Conservation (phyloP, 2,888 invertebrate species). For the Malacosoma neustria region DNA sequence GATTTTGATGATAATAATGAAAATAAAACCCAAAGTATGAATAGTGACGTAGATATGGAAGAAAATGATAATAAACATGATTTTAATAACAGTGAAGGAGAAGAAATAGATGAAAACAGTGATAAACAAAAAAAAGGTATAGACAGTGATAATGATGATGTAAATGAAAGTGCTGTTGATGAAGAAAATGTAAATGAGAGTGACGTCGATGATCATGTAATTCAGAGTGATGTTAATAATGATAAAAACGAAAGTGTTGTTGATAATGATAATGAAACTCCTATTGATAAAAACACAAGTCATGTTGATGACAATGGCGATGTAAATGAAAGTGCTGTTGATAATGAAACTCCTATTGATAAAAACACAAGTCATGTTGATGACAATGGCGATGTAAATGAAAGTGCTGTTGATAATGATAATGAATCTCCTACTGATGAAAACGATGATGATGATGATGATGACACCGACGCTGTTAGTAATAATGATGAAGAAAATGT, state of each 20-base stretch:
- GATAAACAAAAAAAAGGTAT: conserved; percentile 4
- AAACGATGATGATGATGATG: conserved; percentile 6
- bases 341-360: conserved; percentile 9
- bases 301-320: conserved; percentile 2
- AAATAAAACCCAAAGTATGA: background rate
- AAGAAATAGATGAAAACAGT: conserved; percentile 6
- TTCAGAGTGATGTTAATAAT: conserved; percentile 6
- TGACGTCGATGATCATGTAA: conserved; percentile 4
- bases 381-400: conserved; percentile 1
- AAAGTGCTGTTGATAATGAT: conserved; percentile 9
- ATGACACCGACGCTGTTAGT: conserved; percentile 3
- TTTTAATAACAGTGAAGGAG: conserved; percentile 5
- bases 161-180: conserved; percentile 4
- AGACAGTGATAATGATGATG: conserved; percentile 3
- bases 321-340: conserved; percentile 4
- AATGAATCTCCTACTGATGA: conserved; percentile 7
- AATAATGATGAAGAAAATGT: conserved; percentile 10
- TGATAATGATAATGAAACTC: conserved; percentile 4
- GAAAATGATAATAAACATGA: conserved; percentile 6
- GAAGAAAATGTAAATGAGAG: conserved; percentile 5
- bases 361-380: conserved; percentile 6
- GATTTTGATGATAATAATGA: no score
- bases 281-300: conserved; percentile 1
- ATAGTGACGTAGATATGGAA: conserved; percentile 1
- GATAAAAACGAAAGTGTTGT: conserved; percentile 8